phyloP scores from a whole-genome alignment of 2,113 vertebrate species.

The Apodemus sylvaticus region DNA sequence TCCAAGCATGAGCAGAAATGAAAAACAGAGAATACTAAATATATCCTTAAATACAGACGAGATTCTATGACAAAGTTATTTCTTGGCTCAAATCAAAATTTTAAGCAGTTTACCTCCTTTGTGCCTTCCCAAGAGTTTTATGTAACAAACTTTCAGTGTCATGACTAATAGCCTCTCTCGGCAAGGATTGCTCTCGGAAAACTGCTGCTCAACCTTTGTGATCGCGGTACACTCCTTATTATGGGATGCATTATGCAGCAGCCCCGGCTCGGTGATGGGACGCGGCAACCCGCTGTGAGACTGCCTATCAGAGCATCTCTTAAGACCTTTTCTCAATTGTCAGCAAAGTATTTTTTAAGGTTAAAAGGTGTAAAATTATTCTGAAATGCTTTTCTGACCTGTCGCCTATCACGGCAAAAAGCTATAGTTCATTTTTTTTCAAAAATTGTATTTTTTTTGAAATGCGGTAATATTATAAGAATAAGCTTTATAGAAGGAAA shows the following conservation, averaged over 20 bases:
- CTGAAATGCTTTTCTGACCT: slow-evolving; percentile 93
- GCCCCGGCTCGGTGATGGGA: slow-evolving; percentile 87
- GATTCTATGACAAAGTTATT: slow-evolving; percentile 76
- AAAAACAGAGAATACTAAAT: slow-evolving; percentile 70
- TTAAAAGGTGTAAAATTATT: slow-evolving; percentile 95
- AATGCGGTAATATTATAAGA: slow-evolving; percentile 87
- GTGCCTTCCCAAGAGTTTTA: slow-evolving; percentile 84
- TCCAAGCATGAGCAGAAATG: slow-evolving; percentile 76
- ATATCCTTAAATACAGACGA: slow-evolving; percentile 77
- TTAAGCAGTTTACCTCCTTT: slow-evolving; percentile 84
- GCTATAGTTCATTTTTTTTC: slow-evolving; percentile 85
- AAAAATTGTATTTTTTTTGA: slow-evolving; percentile 87
- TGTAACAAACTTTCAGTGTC: slow-evolving; percentile 88
- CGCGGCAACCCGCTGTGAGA: slow-evolving; percentile 88
- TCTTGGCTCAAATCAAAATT: slow-evolving; percentile 79
- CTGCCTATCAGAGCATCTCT: slow-evolving; percentile 92
- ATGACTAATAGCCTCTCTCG: slow-evolving; percentile 85
- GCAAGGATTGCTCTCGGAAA: slow-evolving; percentile 84
- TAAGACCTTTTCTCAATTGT: slow-evolving; percentile 92
- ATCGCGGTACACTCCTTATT: slow-evolving; percentile 86
- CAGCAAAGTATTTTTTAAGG: slow-evolving; percentile 93
- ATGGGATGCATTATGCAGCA: slow-evolving; percentile 90
- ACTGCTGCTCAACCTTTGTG: slow-evolving; percentile 84
- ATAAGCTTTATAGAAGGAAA: slow-evolving; percentile 83
- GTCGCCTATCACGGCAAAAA: slow-evolving; percentile 91